Base-by-base conservation (phyloP, 92 coral and sea anemone genomes). In the Pocillopora meandrina region DNA sequence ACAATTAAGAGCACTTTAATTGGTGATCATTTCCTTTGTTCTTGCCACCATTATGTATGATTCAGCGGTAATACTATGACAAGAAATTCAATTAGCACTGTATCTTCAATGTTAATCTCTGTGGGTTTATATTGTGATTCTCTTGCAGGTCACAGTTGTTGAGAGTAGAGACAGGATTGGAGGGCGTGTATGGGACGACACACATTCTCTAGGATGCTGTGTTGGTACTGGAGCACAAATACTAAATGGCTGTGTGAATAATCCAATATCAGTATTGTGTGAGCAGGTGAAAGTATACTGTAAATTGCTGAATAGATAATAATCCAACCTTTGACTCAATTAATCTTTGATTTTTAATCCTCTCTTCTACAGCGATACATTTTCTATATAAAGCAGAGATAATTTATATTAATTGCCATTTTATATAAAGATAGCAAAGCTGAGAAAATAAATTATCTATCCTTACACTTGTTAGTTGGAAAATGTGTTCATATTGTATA, bases 211-310 rank as follows among this genome's bases (percentile, higher is more conserved):
- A 1, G 98, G 98, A 2, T 90, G 95, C 74, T 95, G 97, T 77
- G 98, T 89, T 13, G 99, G 99, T 7, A 90, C 82, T 84, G 99
- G 99, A 55, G 99, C 99, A 1, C 99, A 96, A 85, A 92, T 96
- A 56, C 90, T 96, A 52, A 96, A 91, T 83, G 99, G 99, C n/a
- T 92, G 98, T 61, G 69, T 90, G 20, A 96, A 96, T 62, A 96
- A 96, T 89, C 99, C 99, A 36, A 69, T 96, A 35, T 92, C 98
- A 0, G 93, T 94, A 4, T 87, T 97, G 21, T 88, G 92, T 15
- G 86, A 91, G 69, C 98, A 95, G 94, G 98, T 93, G 69, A 16
- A 23, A 5, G 20, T n/a, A 16, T 6, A 0, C 18, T 9, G 18
- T 23, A 2, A 58, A 59, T 75, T 23, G 20, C 15, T 9, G 31